Evolutionary conservation across 2,113 vertebrate species (phyloP), one percentile per base, ranked within the genome.

Genomic region (Balaenoptera acutorostrata): DNA sequence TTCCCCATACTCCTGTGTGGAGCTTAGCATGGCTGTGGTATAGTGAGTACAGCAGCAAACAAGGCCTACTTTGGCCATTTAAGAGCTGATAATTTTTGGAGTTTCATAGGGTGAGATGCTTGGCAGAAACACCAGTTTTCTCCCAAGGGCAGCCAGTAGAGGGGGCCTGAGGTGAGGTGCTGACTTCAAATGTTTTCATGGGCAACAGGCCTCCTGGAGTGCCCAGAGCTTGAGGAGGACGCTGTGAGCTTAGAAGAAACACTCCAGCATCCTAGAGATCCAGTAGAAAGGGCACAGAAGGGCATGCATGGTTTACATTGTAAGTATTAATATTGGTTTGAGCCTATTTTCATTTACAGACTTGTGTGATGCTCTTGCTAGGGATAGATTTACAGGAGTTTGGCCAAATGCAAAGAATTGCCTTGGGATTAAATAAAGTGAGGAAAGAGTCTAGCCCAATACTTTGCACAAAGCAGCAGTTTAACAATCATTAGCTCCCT

Each of bases 401-500:
- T 55, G 85, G n/a, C 25, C 25, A 59, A 27, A n/a, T 75, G 57
- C 13, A 66, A 80, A 95, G 7, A 85, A n/a, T 18, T 64, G 63
- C 20, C 55, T 95, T 52, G 59, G 89, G 82, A 78, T 81, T 44
- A 93, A 84, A 95, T 63, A n/a, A 93, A 92, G 36, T 20, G 78
- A 77, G 81, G 36, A 89, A 82, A 83, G 44, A 14, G 15, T 68
- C 93, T 52, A 78, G 52, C 84, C 95, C 63, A 69, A 31, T 18
- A 33, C 59, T 96, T 92, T 83, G 90, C 90, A 78, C 57, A 46
- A 85, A 87, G 66, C 23, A 86, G n/a, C 39, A 86, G 18, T 82
- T 63, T n/a, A 63, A 55, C 23, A 3, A 18, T 74, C 3, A 6
- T 59, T 5, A 93, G 21, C 8, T 74, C 68, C 33, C 39, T 31